Conservation (phyloP, 2,797 vertebrate genomes). For the Pygocentrus nattereri region DNA sequence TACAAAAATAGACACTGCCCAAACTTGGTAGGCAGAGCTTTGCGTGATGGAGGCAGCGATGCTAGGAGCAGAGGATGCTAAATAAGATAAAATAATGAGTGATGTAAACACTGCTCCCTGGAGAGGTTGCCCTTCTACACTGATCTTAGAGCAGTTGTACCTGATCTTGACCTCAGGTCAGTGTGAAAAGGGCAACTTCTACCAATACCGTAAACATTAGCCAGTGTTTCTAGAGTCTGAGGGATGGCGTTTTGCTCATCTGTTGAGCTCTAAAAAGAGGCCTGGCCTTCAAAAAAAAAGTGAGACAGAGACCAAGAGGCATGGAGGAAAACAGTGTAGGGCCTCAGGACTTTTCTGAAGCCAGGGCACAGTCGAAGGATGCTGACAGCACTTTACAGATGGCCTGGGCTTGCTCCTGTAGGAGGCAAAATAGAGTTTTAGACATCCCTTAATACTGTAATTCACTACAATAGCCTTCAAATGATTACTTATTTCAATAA, state of each 20-base stretch:
- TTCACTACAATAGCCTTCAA: background rate
- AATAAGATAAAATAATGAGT: conserved; percentile 19
- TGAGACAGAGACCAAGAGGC: background rate
- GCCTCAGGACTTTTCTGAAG: conserved; percentile 88
- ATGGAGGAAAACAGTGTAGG: background rate
- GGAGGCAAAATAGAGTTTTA: conserved; percentile 13
- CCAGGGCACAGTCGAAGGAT: conserved; percentile 91
- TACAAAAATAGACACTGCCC: conserved; percentile 31
- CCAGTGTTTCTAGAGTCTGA: conserved; percentile 5
- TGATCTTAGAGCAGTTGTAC: conserved; percentile 10
- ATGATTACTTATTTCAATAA: too few species aligned
- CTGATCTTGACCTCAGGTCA: conserved; percentile 5
- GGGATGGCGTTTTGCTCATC: background rate
- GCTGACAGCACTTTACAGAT: conserved; percentile 95
- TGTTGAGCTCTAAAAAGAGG: background rate
- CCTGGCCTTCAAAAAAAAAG: background rate
- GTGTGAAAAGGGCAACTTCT: conserved; percentile 17
- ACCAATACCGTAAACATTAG: conserved; percentile 38
- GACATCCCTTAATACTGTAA: background rate
- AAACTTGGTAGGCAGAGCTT: conserved; percentile 30
- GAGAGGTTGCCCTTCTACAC: conserved; percentile 15
- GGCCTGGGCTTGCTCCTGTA: conserved; percentile 94
- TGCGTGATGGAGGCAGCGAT: conserved; percentile 26
- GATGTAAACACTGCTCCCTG: conserved; percentile 46
- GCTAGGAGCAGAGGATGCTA: conserved; percentile 19